These are phyloP conservation scores for Malacosoma neustria DNA, from an alignment of 2,888 invertebrate species.

Conservation along the genomic window DNA sequence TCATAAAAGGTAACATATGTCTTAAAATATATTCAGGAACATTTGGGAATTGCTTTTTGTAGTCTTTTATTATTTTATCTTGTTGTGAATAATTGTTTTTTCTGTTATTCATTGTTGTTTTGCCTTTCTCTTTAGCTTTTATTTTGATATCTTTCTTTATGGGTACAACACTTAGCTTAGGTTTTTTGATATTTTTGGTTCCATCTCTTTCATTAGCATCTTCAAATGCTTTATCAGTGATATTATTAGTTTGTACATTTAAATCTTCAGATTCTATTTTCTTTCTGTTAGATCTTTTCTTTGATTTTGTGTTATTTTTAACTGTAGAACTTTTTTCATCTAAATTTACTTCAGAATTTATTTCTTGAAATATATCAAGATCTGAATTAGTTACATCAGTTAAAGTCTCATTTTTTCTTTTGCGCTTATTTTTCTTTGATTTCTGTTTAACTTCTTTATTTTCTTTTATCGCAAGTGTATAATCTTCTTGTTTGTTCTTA, in stretches of 20 bases:
- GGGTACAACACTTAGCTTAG: neutral
- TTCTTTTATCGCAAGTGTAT: neutral
- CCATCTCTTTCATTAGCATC: constrained; percentile 1
- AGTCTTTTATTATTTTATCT: constrained; percentile 14
- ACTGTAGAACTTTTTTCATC: constrained; percentile 3
- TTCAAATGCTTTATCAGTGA: too few relatives aligned
- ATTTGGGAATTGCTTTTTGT: constrained; percentile 18
- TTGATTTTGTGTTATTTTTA: constrained; percentile 1
- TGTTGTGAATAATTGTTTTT: too few relatives aligned
- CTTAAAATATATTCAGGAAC: constrained; percentile 16
- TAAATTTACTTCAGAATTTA: neutral
- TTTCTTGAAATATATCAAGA: neutral
- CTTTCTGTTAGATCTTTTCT: constrained; percentile 6
- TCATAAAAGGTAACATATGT: constrained; percentile 11
- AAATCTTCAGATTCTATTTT: constrained; percentile 4
- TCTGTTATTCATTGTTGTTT: constrained; percentile 4
- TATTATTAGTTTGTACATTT: neutral
- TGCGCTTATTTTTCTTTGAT: constrained; percentile 2
- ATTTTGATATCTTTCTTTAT: neutral
- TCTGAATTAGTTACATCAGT: constrained; percentile 1
- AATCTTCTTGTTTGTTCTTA: constrained; percentile 1
- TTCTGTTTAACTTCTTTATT: constrained; percentile 1
- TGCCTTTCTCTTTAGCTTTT: neutral
- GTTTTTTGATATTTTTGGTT: neutral
- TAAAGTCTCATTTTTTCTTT: neutral